phyloP scores from a whole-genome alignment of 2,888 invertebrate genomes.

The Pristionchus entomophagus region DNA sequence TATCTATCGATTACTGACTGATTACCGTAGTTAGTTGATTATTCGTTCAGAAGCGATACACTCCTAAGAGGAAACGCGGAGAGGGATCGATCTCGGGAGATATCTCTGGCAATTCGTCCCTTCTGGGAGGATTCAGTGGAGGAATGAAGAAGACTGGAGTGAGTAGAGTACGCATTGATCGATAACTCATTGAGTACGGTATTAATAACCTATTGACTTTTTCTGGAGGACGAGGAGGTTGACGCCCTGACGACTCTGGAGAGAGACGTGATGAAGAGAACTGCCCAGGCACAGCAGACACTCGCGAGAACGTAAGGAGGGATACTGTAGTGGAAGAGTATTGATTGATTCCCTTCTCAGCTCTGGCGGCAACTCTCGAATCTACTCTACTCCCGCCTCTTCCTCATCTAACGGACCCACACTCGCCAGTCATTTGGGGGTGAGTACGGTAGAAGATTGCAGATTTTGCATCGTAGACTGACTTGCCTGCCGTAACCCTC shows the following conservation, averaged over 20 bases:
- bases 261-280: constrained; percentile 72
- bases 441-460: neutral
- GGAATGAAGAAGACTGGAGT: neutral
- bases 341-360: neutral
- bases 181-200: neutral
- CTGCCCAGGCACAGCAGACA: constrained; percentile 73
- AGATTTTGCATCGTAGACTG: no score
- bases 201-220: neutral
- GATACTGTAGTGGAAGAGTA: neutral
- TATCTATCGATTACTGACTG: neutral
- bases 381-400: neutral
- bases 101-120: constrained; percentile 35
- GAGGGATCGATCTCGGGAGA: constrained; percentile 47
- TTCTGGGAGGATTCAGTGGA: constrained; percentile 31
- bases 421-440: constrained; percentile 35
- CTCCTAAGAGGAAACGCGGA: constrained; percentile 70
- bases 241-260: constrained; percentile 72
- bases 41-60: constrained; percentile 72
- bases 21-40: neutral
- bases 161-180: neutral
- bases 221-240: constrained; percentile 66
- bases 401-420: constrained; percentile 34
- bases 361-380: neutral
- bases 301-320: constrained; percentile 43
- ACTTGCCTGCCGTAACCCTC: neutral